phyloP scores from a whole-genome alignment of 2,113 vertebrate species.

The Mus pahari region DNA sequence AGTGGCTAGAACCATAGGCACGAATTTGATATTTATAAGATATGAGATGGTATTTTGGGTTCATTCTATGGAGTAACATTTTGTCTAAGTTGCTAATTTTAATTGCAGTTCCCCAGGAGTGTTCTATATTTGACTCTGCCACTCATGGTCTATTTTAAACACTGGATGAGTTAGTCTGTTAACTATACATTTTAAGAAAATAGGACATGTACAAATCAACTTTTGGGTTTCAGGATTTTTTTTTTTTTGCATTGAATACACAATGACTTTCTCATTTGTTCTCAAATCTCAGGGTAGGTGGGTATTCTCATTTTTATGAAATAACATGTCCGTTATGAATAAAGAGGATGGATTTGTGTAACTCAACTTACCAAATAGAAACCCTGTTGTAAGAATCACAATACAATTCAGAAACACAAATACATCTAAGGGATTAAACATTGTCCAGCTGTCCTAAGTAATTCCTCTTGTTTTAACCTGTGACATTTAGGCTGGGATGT shows the following conservation, averaged over 20 bases:
- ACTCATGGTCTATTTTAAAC: constrained; percentile 65
- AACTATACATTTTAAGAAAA: constrained; percentile 42
- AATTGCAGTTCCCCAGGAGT: constrained; percentile 25
- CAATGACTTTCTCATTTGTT: not conserved
- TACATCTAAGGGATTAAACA: not conserved
- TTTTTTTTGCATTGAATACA: constrained; percentile 30
- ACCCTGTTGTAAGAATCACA: not conserved
- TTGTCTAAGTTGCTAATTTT: constrained; percentile 61
- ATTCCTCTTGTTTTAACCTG: not conserved
- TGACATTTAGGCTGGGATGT: not conserved
- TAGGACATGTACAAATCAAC: constrained; percentile 8
- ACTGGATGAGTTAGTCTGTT: constrained; percentile 40
- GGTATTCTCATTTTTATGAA: constrained; percentile 38
- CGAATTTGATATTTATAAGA: constrained; percentile 50
- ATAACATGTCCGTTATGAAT: constrained; percentile 14
- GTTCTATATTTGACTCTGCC: constrained; percentile 33
- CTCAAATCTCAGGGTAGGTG: constrained; percentile 23
- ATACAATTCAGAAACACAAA: constrained; percentile 16
- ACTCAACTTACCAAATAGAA: constrained; percentile 8
- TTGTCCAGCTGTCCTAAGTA: not conserved
- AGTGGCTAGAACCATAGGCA: constrained; percentile 40
- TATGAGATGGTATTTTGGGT: constrained; percentile 4
- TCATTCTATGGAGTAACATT: constrained; percentile 3
- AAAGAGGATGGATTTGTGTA: constrained; percentile 25
- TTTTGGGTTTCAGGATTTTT: not conserved